Evolutionary conservation across 2,797 vertebrate genomes (phyloP), one percentile per base, ranked within the genome.

Genomic region (Muscicapa striata): DNA sequence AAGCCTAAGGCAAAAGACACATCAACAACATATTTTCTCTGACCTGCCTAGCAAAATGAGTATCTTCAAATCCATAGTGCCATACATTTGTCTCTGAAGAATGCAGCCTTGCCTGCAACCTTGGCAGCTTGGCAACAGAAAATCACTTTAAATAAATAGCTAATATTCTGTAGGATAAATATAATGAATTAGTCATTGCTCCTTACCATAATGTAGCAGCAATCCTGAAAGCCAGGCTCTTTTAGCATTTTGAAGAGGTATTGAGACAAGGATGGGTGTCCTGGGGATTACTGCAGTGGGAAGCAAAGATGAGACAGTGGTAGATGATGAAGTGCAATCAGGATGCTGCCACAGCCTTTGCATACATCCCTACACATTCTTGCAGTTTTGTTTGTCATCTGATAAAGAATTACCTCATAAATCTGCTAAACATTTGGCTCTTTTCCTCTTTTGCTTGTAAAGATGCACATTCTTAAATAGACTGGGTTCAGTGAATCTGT

Each of bases 141-240:
- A 96, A 74, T 55, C n/a, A 43, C 54, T 94, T 91, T 66, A 88
- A 96, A 91, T 87, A 96, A 89, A 72, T 90, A 90, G 43, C 51
- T 81, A 66, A 62, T 54, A 78, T 80, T 55, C 15, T 11, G 29
- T 15, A 62, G 68, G 91, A 81, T 66, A 95, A 95, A 92, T 87
- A 87, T 17, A 66, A 93, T 85, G 30, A 80, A 76, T 91, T 94
- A 70, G 68, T 90, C 84, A 89, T 93, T 89, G 52, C 75, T 91
- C 52, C 54, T 95, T 81, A 74, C 70, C 5, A 16, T 80, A 93
- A 40, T 38, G n/a, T 83, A 93, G 76, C 3, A 17, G 32, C 41
- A 58, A 88, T 87, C 75, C 90, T 83, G 48, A 89, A 94, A 97
- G 57, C 48, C 75, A 72, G 77, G 23, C n/a, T 80, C 32, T 63